phyloP scores from a whole-genome alignment of 2,888 invertebrate species.

The Anthoptus insignis region DNA sequence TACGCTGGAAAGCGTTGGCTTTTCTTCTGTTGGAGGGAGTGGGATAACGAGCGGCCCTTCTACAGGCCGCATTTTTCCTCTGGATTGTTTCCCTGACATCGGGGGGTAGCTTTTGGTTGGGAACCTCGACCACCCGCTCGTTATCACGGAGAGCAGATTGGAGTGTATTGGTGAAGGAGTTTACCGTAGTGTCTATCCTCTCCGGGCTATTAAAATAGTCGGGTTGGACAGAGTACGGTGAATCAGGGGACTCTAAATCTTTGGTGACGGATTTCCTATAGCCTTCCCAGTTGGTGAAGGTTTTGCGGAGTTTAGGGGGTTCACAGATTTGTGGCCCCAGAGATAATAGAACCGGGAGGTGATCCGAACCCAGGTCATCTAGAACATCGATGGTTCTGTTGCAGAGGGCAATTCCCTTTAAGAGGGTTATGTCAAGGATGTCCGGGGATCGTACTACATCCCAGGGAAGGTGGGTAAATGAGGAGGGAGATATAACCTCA shows the following conservation, averaged over 20 bases:
- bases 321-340: neutral
- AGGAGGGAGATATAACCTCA: too few relatives aligned
- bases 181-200: neutral
- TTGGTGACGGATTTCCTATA: too few relatives aligned
- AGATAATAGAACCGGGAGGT: too few relatives aligned
- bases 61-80: neutral
- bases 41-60: neutral
- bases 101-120: too few relatives aligned
- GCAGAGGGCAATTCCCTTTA: too few relatives aligned
- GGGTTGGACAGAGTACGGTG: neutral
- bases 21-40: neutral
- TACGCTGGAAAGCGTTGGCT: neutral
- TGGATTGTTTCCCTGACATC: neutral
- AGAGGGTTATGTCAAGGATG: too few relatives aligned
- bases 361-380: neutral
- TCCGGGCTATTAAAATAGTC: neutral
- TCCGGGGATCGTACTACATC: too few relatives aligned
- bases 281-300: too few relatives aligned
- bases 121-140: neutral
- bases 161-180: neutral
- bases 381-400: too few relatives aligned
- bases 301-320: neutral
- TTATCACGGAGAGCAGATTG: neutral
- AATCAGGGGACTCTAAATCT: neutral
- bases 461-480: too few relatives aligned